A percentile compares a stretch with the other conserved stretches of the same genome.
Evolutionary conservation across 2,888 invertebrate genomes (phyloP).

Genomic region (Hipparchia semele): DNA sequence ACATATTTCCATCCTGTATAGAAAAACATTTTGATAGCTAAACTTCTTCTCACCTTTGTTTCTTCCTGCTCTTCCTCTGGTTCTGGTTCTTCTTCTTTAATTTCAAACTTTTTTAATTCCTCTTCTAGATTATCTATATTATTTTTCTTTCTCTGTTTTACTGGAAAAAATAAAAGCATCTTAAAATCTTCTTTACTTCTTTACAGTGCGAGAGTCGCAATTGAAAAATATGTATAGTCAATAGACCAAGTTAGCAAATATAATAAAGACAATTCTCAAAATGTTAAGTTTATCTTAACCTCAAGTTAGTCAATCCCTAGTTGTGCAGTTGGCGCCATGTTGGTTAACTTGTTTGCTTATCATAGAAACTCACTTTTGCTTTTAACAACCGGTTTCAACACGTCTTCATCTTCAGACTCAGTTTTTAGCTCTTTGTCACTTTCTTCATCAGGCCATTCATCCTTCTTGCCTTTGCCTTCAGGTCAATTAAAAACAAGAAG

Average conservation of each 20-base stretch:
- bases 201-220: background rate
- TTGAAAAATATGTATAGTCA: background rate
- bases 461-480: slow-evolving; percentile 78
- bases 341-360: background rate
- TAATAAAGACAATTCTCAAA: background rate
- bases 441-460: slow-evolving; percentile 81
- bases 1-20: too few species aligned
- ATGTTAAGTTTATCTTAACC: background rate
- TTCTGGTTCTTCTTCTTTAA: slow-evolving; percentile 63
- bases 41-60: slow-evolving; percentile 47
- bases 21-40: slow-evolving; percentile 13
- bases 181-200: background rate
- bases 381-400: slow-evolving; percentile 66
- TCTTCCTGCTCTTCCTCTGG: slow-evolving; percentile 61
- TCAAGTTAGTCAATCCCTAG: too few species aligned
- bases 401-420: slow-evolving; percentile 64
- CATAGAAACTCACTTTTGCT: slow-evolving; percentile 60
- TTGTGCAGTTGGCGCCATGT: too few species aligned
- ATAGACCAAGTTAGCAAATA: too few species aligned
- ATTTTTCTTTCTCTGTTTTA: slow-evolving; percentile 71
- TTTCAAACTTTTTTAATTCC: slow-evolving; percentile 73
- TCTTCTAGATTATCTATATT: slow-evolving; percentile 75
- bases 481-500: slow-evolving; percentile 12
- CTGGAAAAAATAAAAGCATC: slow-evolving; percentile 46
- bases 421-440: slow-evolving; percentile 72